Base-by-base conservation (phyloP, 1,140 invertebrate species). In the Zeugodacus cucurbitae region DNA sequence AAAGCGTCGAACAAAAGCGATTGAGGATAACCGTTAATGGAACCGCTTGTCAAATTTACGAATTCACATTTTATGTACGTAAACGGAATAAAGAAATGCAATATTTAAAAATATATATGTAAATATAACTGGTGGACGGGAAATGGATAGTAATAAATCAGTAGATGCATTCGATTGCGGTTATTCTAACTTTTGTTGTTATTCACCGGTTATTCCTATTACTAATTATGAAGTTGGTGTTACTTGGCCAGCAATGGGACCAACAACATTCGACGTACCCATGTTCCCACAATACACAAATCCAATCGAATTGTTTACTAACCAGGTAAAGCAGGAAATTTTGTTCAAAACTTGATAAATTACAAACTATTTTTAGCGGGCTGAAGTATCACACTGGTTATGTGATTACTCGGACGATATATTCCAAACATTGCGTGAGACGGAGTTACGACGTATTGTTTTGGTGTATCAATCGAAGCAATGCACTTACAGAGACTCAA, bases 391-490 rank as follows among this genome's bases (percentile, higher is more conserved):
- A 17, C 86, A 87, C 34, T 88, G 88, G 88, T 41, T 78, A 11
- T 88, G 88, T 29, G 88, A 88, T 87, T 89, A 89, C 59, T 62
- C 88, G 2, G 88, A 89, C 82, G 88, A 89, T 64, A 89, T 89
- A 48, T 89, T 62, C 34, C 88, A 87, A 37, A 87, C 86, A 17
- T 62, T 89, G 26, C 57, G 87, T 22, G 87, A 89, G 37, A 74
- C 86, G 3, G 88, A 89, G 58, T 87, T 89, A 10, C 78, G 74
- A 32, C 88, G 88, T 3, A 59, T 57, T 44, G 54, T 59, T 22
- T 57, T 89, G 2, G 29, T 44, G 6, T 89, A 85, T 57, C 88
- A 87, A 20, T 89, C 88, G 4, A 54, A 82, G 6, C 87, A 87
- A 85, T 26, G 59, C 22, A 70, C 26, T 4, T 87, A 64, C 54